Evolutionary conservation across 1,140 invertebrate species (phyloP).

Genomic region (Hycleus phaleratus): DNA sequence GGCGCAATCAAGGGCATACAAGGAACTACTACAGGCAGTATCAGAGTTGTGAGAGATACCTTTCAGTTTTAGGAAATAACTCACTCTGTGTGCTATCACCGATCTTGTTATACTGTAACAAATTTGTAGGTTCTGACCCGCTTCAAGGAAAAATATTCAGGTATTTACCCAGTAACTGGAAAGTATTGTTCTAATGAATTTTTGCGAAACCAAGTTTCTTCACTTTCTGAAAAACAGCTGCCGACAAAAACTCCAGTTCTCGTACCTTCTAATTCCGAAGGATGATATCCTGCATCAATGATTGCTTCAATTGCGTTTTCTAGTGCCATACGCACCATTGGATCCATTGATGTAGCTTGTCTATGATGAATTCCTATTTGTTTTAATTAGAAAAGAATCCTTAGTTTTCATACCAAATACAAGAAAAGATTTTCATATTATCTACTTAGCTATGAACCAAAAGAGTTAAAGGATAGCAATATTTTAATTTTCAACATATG

Average conservation of each 20-base stretch:
- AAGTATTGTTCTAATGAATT: not conserved
- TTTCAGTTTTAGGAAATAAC: constrained; percentile 60
- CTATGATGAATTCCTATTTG: constrained; percentile 53
- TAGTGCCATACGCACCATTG: constrained; percentile 74
- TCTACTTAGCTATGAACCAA: too few relatives aligned
- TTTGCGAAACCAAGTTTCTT: not conserved
- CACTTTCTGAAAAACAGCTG: constrained; percentile 42
- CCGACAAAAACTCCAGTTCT: constrained; percentile 76
- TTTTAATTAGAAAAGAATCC: too few relatives aligned
- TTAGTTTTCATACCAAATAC: too few relatives aligned
- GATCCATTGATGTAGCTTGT: constrained; percentile 80
- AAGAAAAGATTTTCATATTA: too few relatives aligned
- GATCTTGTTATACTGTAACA: not conserved
- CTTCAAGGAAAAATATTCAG: not conserved
- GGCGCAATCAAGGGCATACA: constrained; percentile 77
- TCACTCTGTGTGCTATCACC: constrained; percentile 84
- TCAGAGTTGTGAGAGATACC: constrained; percentile 80
- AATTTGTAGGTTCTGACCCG: not conserved
- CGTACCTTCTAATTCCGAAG: constrained; percentile 52
- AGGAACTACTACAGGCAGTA: constrained; percentile 83
- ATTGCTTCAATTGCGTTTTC: constrained; percentile 81
- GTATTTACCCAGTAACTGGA: not conserved
- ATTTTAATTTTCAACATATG: too few relatives aligned
- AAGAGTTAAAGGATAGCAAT: too few relatives aligned
- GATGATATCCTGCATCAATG: constrained; percentile 69